Evolutionary conservation across 2,888 invertebrate genomes (phyloP), one percentile per base, ranked within the genome.

Genomic region (Tortricodes alternella): DNA sequence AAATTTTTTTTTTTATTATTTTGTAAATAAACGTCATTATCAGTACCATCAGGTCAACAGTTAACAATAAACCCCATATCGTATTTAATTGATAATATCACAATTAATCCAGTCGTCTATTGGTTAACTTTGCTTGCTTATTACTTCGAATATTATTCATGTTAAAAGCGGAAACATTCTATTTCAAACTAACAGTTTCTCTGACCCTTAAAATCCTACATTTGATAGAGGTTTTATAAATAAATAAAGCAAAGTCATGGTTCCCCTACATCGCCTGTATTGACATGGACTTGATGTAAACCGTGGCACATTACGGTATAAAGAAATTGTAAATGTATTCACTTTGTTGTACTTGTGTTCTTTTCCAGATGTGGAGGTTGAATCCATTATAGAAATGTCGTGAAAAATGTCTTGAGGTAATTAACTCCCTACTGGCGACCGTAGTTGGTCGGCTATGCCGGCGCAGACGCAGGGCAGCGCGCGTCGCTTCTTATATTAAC

Each of bases 291-390:
- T 89, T 79, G 79, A 87, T 89, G 90, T 89, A 89, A 89, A 76
- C 89, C 87, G 89, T 84, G 82, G 83, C 80, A 77, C 84, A 79
- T 80, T 78, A 69, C 78, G 73, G 77, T 73, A 76, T 67, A 57
- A 53, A 56, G 51, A 43, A 53, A 65, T 64, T 68, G 61, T 65
- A 75, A 81, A 79, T 80, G 77, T 89, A 89, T 89, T 90, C 84
- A 89, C 85, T 85, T 89, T 89, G 89, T 90, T 90, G 90, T 90
- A 90, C 89, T 90, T 90, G 90, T 89, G 89, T 89, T 89, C 89
- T 90, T 90, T 90, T 89, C 81, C 90, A 90, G 90, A 89, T 90
- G 78, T 89, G 89, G 90, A 86, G 89, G 84, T 89, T 89, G 88
- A 89, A 85, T 88, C 87, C 83, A 85, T 89, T 85, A 88, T 89